A percentile compares a stretch with the other conserved stretches of the same genome.
Conservation (phyloP, 2,797 vertebrate genomes). For the Dendrocincla fuliginosa region DNA sequence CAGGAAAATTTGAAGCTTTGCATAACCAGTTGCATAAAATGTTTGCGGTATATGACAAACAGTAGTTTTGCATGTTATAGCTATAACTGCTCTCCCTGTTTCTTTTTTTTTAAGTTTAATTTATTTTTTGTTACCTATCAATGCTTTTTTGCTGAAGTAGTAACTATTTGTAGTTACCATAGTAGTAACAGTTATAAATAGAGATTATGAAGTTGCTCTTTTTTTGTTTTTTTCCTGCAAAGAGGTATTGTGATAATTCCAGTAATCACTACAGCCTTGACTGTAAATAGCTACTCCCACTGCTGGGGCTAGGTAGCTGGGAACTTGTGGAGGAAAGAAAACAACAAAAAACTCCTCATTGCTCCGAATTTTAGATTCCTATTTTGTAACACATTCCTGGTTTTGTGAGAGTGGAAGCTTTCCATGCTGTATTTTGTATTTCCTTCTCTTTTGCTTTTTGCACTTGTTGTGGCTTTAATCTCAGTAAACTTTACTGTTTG, state of each 20-base stretch:
- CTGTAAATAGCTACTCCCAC: background rate
- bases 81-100: background rate
- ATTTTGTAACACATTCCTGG: background rate
- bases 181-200: background rate
- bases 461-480: background rate
- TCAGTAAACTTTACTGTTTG: background rate
- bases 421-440: background rate
- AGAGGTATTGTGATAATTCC: background rate
- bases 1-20: background rate
- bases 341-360: background rate
- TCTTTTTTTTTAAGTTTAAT: background rate
- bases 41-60: background rate
- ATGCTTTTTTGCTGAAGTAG: background rate
- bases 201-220: background rate
- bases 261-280: background rate
- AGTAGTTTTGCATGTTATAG: background rate
- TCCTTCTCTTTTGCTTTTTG: background rate
- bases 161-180: background rate
- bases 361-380: background rate
- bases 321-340: background rate
- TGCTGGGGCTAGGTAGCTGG: background rate
- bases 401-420: background rate
- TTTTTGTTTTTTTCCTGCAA: background rate
- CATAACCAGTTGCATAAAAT: background rate
- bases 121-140: background rate